Base-by-base conservation (phyloP, 2,113 vertebrate species). In the Scalopus aquaticus region DNA sequence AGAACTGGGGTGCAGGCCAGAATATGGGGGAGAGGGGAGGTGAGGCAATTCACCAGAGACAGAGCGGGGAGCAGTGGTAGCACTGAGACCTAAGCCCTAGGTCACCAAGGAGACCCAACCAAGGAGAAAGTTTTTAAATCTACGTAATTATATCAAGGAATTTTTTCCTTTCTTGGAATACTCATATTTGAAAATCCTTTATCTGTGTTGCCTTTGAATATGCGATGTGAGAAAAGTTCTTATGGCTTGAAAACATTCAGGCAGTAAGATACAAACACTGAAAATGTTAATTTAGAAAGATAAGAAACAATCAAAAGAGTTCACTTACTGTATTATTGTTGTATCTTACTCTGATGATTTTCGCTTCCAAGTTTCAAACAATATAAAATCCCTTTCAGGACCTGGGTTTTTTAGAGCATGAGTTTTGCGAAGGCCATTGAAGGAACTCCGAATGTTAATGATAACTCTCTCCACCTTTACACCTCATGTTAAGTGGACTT, bases 401-500 rank as follows among this genome's bases (percentile, higher is more conserved):
- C n/a, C 17, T 70, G 6, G 2, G 17, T 92, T 86, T 76, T 81
- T 86, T 56, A 35, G 32, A 62, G 20, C 6, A 39, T 49, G 17
- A 85, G 76, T 86, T 74, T 81, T 28, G 32, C 51, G 58, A 81
- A 69, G 54, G 16, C 3, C 5, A 77, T 49, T 81, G 62, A 9
- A 60, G 11, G 46, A 56, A 81, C 35, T 90, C 39, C 77, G 6
- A 56, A 90, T 62, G 85, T 80, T 58, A 69, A 60, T 24, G 58
- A 62, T 30, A 32, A 26, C 28, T 30, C 24, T 62, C 28, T 12
- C 28, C 26, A 62, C 60, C 28, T 62, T 30, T 32, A 62, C 60
- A 62, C 22, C 58, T 28, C 84, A 92, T 46, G 56, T 92, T 92
- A 92, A 58, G 15, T 51, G 28, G 26, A 84, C 56, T 91, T 88